Base-by-base conservation (phyloP, 2,113 vertebrate species). In the Saimiri boliviensis region DNA sequence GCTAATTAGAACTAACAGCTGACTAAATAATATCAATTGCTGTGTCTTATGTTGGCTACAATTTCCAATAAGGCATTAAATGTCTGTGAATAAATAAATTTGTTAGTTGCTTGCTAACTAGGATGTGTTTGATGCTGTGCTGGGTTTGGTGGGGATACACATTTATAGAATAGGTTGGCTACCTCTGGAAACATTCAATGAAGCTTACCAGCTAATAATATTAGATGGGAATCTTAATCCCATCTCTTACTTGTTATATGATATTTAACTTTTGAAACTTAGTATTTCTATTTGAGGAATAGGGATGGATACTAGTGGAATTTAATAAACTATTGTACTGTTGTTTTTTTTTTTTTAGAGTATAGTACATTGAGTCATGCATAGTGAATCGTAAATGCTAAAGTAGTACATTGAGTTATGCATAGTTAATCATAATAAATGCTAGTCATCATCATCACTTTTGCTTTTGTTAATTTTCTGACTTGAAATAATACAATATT, bases 1-100 rank as follows among this genome's bases (percentile, higher is more conserved):
- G 5, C 42, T 90, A 88, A 81, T 94, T 87, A 87, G 85, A 83
- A 42, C 7, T 70, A 83, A 68, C 20, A 83, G 56, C 45, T 85
- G 42, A 93, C 68, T 83, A 96, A 79, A 80, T 40, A 90, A 49
- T 95, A 80, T 54, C 54, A 81, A 49, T 80, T 83, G 35, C 77
- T 89, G 20, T 49, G 32, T 47, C n/a, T 84, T 92, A 54, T 14
- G 54, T 89, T 77, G 70, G n/a, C n/a, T 92, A 70, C 21, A 73
- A 10, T 87, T 94, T 88, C 21, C 27, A 63, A 30, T 80, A 76
- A 94, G 54, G 81, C 40, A 45, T 74, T 94, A n/a, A 5, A 6
- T 76, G 32, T 91, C 71, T 82, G 45, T 81, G 47, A 81, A 85
- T 95, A 70, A 93, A 85, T 56, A 90, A 60, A 70, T 81, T 30